Evolutionary conservation across 2,888 invertebrate genomes (phyloP), one percentile per base, ranked within the genome.

Genomic region (Oeneis ivallda): DNA sequence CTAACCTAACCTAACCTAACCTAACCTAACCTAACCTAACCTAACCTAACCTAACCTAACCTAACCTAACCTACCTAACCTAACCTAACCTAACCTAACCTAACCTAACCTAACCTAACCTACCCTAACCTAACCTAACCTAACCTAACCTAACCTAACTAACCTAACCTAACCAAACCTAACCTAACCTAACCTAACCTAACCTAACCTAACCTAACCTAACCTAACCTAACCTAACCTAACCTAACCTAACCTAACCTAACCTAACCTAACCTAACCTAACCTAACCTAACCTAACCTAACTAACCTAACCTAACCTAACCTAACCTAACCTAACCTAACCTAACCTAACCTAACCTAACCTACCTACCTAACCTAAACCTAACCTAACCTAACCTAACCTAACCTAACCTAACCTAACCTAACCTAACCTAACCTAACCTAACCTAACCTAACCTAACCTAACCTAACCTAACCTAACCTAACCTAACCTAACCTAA

Each of bases 301-400:
- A 45, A 45, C 45, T 9, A 45, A 9, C 45, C 10, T 9, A 45
- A n/a, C 45, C 45, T 45, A 13, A 45, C n/a, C 45, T 45, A 45
- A 45, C 45, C 45, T 45, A 45, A 45, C 45, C 45, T 45, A 45
- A 45, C 45, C 45, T 45, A 45, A 45, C 45, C 45, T 45, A 45
- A 45, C 45, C 45, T 45, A 45, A 45, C 45, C 45, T 45, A 45
- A 45, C 45, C 45, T 45, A 45, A 45, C 45, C 45, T 45, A 45
- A 45, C 45, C 45, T 45, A 45, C 13, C 45, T n/a, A 45, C 45
- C 45, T 45, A 45, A 45, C 45, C 45, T 45, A 45, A 45, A 65
- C 65, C 65, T 65, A 65, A 65, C 65, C 65, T 65, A 65, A 65
- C 65, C 65, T 65, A 65, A 65, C 67, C 68, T 65, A 68, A 69